Evolutionary conservation across 2,797 vertebrate species (phyloP).

Genomic region (Linurgus olivaceus): DNA sequence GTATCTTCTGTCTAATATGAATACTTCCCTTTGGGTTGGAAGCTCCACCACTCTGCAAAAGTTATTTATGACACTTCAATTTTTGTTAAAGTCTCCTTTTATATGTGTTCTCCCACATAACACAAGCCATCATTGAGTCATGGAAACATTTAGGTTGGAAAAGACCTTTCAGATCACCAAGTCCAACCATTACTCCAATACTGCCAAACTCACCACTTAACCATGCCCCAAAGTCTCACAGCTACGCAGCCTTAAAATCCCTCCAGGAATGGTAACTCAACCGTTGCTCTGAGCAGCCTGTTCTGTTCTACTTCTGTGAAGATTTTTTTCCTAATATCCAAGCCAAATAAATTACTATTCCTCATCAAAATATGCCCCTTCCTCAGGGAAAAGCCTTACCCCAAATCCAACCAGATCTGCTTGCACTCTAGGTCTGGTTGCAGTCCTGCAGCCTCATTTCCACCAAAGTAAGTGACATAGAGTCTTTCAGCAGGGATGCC

Average conservation of each 20-base stretch:
- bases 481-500: slow-evolving; percentile 90
- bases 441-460: slow-evolving; percentile 86
- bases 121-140: not conserved
- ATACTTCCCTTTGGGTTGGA: not conserved
- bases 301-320: not conserved
- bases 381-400: slow-evolving; percentile 74
- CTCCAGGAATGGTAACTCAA: not conserved
- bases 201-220: not conserved
- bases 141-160: not conserved
- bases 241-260: not conserved
- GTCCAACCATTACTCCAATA: not conserved
- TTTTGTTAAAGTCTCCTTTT: not conserved
- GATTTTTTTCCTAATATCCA: not conserved
- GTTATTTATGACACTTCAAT: not conserved
- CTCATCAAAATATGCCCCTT: not conserved
- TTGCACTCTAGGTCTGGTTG: slow-evolving; percentile 95
- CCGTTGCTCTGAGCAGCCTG: not conserved
- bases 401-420: slow-evolving; percentile 95
- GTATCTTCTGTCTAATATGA: not conserved
- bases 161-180: not conserved
- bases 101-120: not conserved
- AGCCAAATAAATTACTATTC: not conserved
- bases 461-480: slow-evolving; percentile 97
- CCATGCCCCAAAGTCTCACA: not conserved
- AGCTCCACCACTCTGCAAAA: not conserved